Percentiles rank a stretch among this genome's conserved stretches.
Evolutionary conservation across 1,140 invertebrate genomes (phyloP).

Genomic region (Philotrypesis tridentata): DNA sequence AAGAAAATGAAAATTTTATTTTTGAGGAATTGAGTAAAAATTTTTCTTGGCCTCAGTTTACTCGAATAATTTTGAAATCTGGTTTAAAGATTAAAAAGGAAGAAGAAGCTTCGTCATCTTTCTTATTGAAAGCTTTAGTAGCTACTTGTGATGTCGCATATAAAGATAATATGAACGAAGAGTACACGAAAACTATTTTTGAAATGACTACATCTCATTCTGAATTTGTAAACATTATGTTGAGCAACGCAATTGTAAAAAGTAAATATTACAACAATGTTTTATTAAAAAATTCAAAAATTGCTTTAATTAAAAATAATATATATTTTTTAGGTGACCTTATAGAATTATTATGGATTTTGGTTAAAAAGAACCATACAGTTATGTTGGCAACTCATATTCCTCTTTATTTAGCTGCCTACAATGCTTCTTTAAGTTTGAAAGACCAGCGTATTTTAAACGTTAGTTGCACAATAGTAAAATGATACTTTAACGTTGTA

Average conservation of each 20-base stretch:
- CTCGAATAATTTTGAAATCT: conserved; percentile 78
- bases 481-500: not conserved
- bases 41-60: conserved; percentile 79
- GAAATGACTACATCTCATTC: conserved; percentile 86
- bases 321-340: conserved; percentile 69
- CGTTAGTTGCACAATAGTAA: conserved; percentile 55
- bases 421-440: conserved; percentile 79
- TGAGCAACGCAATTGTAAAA: conserved; percentile 70
- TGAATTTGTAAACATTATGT: conserved; percentile 80
- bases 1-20: conserved; percentile 61
- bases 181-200: conserved; percentile 76
- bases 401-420: conserved; percentile 82
- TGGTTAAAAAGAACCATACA: conserved; percentile 77
- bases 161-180: conserved; percentile 65
- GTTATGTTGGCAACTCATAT: conserved; percentile 79
- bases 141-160: conserved; percentile 77
- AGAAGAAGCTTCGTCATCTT: conserved; percentile 62
- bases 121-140: conserved; percentile 75
- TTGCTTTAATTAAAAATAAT: conserved; percentile 20
- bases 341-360: conserved; percentile 76
- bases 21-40: conserved; percentile 74
- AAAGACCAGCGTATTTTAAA: conserved; percentile 79
- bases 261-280: conserved; percentile 69
- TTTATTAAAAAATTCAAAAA: conserved; percentile 26
- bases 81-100: conserved; percentile 76